Percentiles rank a stretch among this genome's conserved stretches.
Evolutionary conservation across 2,113 vertebrate species (phyloP).

Genomic region (Ariopsis seemanni): DNA sequence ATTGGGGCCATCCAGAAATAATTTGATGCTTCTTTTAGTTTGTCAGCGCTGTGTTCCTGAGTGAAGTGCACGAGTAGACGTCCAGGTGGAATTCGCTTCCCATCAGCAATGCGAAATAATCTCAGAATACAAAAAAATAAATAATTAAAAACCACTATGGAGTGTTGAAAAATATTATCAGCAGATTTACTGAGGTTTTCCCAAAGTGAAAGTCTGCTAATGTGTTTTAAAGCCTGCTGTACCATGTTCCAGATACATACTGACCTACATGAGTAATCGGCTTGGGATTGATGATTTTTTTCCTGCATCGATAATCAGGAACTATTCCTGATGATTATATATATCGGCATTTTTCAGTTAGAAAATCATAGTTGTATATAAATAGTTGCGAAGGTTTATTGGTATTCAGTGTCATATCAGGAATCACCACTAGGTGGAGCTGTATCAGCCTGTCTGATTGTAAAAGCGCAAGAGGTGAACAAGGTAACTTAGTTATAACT

Average conservation of each 20-base stretch:
- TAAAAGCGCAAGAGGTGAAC: too few species aligned
- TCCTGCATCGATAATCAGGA: too few species aligned
- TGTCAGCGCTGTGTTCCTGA: slow-evolving; percentile 23
- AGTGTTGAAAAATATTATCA: neutral
- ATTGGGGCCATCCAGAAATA: slow-evolving; percentile 37
- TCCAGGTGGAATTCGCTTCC: slow-evolving; percentile 24
- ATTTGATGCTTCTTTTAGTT: slow-evolving; percentile 37
- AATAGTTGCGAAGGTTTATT: too few species aligned
- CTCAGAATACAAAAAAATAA: slow-evolving; percentile 19
- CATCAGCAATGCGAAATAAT: slow-evolving; percentile 15
- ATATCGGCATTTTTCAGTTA: too few species aligned
- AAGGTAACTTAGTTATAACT: too few species aligned
- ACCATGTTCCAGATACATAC: neutral
- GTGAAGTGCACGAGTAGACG: neutral
- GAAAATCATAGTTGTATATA: too few species aligned
- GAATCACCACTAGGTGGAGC: too few species aligned
- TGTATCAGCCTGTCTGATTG: too few species aligned
- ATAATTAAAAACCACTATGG: neutral
- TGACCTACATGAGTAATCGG: neutral
- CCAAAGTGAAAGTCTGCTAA: neutral
- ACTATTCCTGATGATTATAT: too few species aligned
- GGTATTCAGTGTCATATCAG: too few species aligned
- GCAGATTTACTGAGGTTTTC: slow-evolving; percentile 4
- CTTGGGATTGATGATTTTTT: too few species aligned
- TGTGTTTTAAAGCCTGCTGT: neutral